Evolutionary conservation across 2,888 invertebrate species (phyloP).

Genomic region (Spilarctia lutea): DNA sequence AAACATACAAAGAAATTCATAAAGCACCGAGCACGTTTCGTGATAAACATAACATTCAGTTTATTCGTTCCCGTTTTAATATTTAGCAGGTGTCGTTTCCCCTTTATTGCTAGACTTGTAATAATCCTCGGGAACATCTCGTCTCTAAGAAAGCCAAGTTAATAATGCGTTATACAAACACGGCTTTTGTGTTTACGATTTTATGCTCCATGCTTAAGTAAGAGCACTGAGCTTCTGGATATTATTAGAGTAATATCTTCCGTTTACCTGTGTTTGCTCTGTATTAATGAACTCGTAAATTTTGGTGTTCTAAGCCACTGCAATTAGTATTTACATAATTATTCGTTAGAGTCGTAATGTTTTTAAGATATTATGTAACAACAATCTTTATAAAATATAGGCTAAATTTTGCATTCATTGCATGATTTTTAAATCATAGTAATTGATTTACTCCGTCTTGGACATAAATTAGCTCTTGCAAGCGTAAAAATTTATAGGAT

Average conservation of each 20-base stretch:
- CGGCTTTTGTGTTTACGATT: constrained; percentile 61
- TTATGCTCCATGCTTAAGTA: constrained; percentile 56
- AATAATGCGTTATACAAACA: constrained; percentile 72
- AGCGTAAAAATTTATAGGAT: neutral
- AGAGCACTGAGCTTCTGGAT: constrained; percentile 46
- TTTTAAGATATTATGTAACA: neutral
- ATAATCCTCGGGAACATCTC: constrained; percentile 71
- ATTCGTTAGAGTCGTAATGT: neutral
- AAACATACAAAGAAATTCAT: constrained; percentile 59
- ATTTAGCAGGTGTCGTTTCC: constrained; percentile 82
- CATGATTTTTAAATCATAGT: neutral
- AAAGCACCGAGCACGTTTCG: constrained; percentile 64
- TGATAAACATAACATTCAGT: constrained; percentile 69
- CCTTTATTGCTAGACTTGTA: constrained; percentile 79
- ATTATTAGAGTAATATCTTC: constrained; percentile 48
- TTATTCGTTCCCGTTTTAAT: constrained; percentile 77
- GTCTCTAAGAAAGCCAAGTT: constrained; percentile 53
- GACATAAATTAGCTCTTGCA: neutral
- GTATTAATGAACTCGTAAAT: constrained; percentile 36
- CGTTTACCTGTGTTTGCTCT: constrained; percentile 43
- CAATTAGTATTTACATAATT: constrained; percentile 4
- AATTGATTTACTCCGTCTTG: neutral
- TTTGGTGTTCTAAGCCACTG: constrained; percentile 12
- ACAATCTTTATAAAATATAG: neutral
- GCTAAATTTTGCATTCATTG: neutral